Conservation (phyloP, 2,113 vertebrate species). For the Lethenteron reissneri region DNA sequence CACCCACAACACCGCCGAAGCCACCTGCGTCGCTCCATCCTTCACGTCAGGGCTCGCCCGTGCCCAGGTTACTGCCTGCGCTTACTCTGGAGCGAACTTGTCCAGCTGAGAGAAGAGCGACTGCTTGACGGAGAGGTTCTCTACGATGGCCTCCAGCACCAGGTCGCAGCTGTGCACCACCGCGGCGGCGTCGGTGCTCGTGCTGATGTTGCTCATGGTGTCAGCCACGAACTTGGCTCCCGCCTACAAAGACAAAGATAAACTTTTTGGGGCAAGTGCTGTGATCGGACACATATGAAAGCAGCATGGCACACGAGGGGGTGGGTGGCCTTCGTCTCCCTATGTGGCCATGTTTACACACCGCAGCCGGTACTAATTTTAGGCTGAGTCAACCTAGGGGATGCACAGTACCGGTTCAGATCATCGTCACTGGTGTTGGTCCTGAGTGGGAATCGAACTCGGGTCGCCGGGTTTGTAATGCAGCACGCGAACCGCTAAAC, state of each 20-base stretch:
- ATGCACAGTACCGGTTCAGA: no score
- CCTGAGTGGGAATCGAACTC: no score
- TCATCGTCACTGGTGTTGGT: no score
- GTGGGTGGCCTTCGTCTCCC: background rate
- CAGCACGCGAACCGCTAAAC: no score
- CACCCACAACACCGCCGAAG: no score
- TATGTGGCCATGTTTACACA: background rate
- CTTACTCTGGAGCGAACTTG: constrained; percentile 64
- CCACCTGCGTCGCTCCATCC: no score
- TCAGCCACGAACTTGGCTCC: constrained; percentile 51
- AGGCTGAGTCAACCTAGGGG: background rate
- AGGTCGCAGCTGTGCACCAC: constrained; percentile 49
- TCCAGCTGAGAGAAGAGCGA: constrained; percentile 59
- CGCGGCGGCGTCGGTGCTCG: constrained; percentile 37
- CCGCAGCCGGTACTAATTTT: background rate
- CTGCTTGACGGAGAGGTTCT: constrained; percentile 59
- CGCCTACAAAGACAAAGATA: constrained; percentile 26
- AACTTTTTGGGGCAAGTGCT: background rate
- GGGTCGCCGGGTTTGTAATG: no score
- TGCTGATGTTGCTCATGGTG: constrained; percentile 40
- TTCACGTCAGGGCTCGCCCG: no score
- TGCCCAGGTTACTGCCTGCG: no score
- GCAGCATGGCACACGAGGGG: background rate
- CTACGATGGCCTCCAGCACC: constrained; percentile 78
- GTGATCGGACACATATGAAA: background rate